Conservation (phyloP, 2,113 vertebrate species). For the Fregetta grallaria region DNA sequence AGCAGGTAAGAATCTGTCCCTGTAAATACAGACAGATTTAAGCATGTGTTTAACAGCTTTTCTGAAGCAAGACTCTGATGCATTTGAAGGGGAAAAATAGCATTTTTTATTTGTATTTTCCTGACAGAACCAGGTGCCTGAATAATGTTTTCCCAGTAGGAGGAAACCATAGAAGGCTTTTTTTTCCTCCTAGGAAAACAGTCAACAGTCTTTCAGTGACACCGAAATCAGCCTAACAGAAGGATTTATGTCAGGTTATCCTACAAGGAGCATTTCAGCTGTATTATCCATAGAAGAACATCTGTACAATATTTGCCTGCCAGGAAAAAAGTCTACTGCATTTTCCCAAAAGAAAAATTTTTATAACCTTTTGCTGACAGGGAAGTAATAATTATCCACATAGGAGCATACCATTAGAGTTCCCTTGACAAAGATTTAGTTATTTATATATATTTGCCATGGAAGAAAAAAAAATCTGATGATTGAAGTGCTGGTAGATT, state of each 20-base stretch:
- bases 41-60: neutral
- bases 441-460: neutral
- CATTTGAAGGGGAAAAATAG: neutral
- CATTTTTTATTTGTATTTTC: neutral
- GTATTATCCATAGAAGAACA: constrained; percentile 40
- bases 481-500: constrained; percentile 32
- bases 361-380: constrained; percentile 69
- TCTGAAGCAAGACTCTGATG: neutral
- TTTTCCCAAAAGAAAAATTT: constrained; percentile 61
- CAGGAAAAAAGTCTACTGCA: neutral
- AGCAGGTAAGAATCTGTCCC: neutral
- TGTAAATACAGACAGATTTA: neutral
- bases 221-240: constrained; percentile 22
- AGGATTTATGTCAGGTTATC: constrained; percentile 50
- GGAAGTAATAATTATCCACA: constrained; percentile 67
- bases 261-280: constrained; percentile 47
- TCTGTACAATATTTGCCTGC: constrained; percentile 57
- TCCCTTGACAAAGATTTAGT: constrained; percentile 34
- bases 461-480: neutral
- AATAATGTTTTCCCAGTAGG: neutral
- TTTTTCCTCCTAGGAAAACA: constrained; percentile 5
- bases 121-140: neutral
- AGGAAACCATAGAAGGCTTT: neutral
- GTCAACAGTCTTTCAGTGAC: constrained; percentile 9
- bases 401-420: constrained; percentile 39